These are phyloP conservation scores for Drosophila repleta DNA, from an alignment of 1,140 invertebrate genomes.

Conservation along the genomic window DNA sequence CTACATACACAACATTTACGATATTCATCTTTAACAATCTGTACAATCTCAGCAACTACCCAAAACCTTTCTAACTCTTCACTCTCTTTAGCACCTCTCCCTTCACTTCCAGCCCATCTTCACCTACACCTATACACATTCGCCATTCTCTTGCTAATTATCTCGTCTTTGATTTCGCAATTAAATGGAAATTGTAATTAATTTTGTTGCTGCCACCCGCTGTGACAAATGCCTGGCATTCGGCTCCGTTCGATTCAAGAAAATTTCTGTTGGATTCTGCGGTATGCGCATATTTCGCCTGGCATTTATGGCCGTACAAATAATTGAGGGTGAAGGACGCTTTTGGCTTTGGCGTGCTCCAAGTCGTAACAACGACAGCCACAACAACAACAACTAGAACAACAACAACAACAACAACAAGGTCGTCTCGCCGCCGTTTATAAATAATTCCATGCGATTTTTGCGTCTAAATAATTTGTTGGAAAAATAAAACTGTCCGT, in stretches of 20 bases:
- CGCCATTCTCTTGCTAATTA: not conserved
- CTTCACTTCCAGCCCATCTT: too few relatives aligned
- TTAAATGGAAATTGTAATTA: constrained; percentile 11
- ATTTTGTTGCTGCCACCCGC: constrained; percentile 1
- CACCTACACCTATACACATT: too few relatives aligned
- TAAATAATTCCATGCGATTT: constrained; percentile 74
- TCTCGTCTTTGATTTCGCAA: not conserved
- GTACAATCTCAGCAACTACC: too few relatives aligned
- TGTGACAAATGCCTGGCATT: constrained; percentile 17
- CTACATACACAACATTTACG: too few relatives aligned
- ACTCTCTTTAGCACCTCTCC: too few relatives aligned
- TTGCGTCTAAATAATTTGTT: constrained; percentile 73
- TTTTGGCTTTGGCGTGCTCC: constrained; percentile 59
- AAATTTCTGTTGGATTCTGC: constrained; percentile 37
- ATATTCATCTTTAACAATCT: too few relatives aligned
- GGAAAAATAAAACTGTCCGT: constrained; percentile 69
- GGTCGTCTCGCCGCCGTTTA: constrained; percentile 74
- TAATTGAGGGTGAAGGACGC: constrained; percentile 76
- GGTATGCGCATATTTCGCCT: constrained; percentile 49
- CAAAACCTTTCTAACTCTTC: too few relatives aligned
- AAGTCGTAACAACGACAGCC: constrained; percentile 39
- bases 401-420: constrained; percentile 53
- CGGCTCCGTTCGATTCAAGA: not conserved
- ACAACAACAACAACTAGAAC: constrained; percentile 28
- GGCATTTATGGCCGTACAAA: constrained; percentile 51